phyloP scores from a whole-genome alignment of 2,797 vertebrate species.

The Babyrousa celebensis region DNA sequence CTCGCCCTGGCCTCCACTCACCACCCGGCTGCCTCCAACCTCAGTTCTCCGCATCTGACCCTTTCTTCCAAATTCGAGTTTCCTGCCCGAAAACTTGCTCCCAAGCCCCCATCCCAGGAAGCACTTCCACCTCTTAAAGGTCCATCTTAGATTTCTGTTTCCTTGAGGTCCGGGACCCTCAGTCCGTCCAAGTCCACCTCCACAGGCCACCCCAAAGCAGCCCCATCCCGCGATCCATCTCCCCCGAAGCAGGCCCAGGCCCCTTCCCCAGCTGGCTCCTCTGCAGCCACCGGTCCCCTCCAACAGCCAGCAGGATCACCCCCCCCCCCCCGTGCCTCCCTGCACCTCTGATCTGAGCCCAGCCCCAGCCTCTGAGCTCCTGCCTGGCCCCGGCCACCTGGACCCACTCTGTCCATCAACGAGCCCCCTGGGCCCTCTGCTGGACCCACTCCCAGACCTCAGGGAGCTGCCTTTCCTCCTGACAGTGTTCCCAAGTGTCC shows the following conservation, averaged over 20 bases:
- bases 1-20: not conserved
- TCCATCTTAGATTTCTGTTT: not conserved
- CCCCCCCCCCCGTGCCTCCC: fast-evolving
- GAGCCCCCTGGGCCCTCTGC: not conserved
- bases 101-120: not conserved
- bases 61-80: no score
- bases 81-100: not conserved
- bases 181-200: not conserved
- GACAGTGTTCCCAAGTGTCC: not conserved
- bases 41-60: fast-evolving
- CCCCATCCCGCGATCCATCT: no score
- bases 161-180: not conserved
- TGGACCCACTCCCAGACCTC: not conserved
- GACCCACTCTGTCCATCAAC: not conserved
- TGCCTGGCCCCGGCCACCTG: not conserved
- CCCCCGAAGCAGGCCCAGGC: no score
- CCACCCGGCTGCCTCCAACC: fast-evolving
- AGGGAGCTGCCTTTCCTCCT: not conserved
- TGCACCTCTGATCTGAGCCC: not conserved
- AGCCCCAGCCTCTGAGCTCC: not conserved
- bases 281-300: not conserved
- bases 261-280: fast-evolving
- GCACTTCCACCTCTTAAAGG: not conserved
- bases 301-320: not conserved
- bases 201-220: no score